A percentile compares a stretch with the other conserved stretches of the same genome.
Conservation (phyloP, 1,140 invertebrate species). For the Berghia stephanieae region DNA sequence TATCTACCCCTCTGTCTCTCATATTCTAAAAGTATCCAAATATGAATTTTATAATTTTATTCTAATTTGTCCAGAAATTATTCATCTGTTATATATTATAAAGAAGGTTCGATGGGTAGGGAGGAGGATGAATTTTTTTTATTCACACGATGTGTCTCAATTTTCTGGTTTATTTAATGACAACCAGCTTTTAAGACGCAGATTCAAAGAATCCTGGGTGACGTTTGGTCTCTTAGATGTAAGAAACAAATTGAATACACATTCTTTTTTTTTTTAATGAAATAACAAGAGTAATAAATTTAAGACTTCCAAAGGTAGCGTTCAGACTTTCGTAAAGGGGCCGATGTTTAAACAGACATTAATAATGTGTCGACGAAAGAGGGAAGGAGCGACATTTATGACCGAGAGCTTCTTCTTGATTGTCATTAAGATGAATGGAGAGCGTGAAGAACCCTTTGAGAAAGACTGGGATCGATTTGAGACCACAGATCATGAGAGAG, state of each 20-base stretch:
- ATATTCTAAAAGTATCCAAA: neutral
- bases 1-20: too few relatives aligned
- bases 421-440: neutral
- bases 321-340: too few relatives aligned
- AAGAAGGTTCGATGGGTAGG: neutral
- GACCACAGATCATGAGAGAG: neutral
- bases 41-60: neutral
- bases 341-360: neutral
- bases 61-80: neutral
- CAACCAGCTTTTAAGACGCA: too few relatives aligned
- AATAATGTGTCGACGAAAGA: constrained; percentile 2
- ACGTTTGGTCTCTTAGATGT: too few relatives aligned
- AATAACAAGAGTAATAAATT: too few relatives aligned
- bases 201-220: too few relatives aligned
- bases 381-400: neutral
- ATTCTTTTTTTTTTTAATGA: too few relatives aligned
- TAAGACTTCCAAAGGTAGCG: too few relatives aligned
- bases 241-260: too few relatives aligned
- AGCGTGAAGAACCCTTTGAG: neutral
- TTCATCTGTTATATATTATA: neutral
- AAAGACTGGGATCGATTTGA: neutral
- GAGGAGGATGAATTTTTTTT: neutral
- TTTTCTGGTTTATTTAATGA: too few relatives aligned
- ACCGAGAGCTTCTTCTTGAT: neutral
- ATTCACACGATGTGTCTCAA: neutral